Percentiles rank a stretch among this genome's conserved stretches.
These are phyloP conservation scores for Mesembrinibis cayennensis DNA, from an alignment of 2,113 vertebrate species.

Conservation along the genomic window DNA sequence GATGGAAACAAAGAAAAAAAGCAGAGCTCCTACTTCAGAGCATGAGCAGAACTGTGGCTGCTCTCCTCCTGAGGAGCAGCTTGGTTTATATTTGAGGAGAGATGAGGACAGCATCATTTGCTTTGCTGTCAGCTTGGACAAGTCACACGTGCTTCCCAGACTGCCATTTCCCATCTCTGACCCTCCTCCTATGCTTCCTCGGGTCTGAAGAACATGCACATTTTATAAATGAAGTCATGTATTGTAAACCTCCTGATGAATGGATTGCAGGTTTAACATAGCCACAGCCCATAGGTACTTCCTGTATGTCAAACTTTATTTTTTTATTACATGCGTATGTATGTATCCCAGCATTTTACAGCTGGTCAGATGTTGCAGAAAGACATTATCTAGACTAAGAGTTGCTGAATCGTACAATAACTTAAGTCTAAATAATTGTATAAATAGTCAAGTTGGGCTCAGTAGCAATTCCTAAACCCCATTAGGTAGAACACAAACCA, in stretches of 20 bases:
- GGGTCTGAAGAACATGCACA: background rate
- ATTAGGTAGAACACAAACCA: fast-evolving
- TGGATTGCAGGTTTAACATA: background rate
- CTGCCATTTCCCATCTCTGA: background rate
- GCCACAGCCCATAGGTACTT: background rate
- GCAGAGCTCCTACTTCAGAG: background rate
- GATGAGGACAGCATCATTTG: background rate
- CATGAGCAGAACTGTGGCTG: background rate
- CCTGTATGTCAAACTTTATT: background rate
- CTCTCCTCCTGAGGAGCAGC: background rate
- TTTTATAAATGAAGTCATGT: background rate
- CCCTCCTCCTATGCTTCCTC: background rate
- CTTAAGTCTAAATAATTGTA: background rate
- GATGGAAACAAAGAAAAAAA: background rate
- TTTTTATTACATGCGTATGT: background rate
- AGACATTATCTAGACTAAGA: background rate
- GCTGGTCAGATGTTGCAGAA: background rate
- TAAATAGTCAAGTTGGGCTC: background rate
- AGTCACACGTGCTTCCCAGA: background rate
- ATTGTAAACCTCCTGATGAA: background rate
- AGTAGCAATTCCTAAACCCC: background rate
- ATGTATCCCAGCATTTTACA: background rate
- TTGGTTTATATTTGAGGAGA: background rate
- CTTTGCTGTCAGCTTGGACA: background rate
- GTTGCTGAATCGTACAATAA: background rate